Percentiles rank a stretch among this genome's conserved stretches.
Evolutionary conservation across 1,140 invertebrate genomes (phyloP).

Genomic region (Listronotus oregonensis): DNA sequence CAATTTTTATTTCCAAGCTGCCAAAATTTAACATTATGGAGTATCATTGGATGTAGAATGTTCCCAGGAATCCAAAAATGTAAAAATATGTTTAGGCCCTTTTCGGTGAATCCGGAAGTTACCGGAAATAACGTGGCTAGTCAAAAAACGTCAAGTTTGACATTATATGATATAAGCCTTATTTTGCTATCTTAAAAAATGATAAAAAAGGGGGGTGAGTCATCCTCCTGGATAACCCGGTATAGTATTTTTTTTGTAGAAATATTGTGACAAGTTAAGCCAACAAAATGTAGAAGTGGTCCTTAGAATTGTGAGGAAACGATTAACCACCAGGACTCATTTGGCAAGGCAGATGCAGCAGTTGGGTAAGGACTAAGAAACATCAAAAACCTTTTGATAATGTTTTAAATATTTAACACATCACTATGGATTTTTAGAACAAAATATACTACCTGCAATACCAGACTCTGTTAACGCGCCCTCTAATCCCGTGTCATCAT

Average conservation of each 20-base stretch:
- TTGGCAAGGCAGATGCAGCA: constrained; percentile 79
- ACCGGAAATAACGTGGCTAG: too few relatives aligned
- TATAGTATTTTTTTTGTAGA: constrained; percentile 20
- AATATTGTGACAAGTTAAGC: constrained; percentile 58
- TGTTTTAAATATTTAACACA: constrained; percentile 3
- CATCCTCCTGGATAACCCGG: too few relatives aligned
- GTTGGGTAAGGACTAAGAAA: constrained; percentile 59
- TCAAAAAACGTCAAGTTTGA: too few relatives aligned
- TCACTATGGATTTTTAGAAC: constrained; percentile 38
- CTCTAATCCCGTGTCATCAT: constrained; percentile 60
- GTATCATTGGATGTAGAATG: too few relatives aligned
- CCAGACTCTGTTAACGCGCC: constrained; percentile 55
- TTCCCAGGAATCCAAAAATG: too few relatives aligned
- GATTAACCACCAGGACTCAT: constrained; percentile 73
- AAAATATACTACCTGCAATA: constrained; percentile 46
- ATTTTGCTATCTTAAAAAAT: too few relatives aligned
- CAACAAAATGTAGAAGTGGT: constrained; percentile 69
- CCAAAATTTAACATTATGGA: too few relatives aligned
- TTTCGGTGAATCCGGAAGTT: too few relatives aligned
- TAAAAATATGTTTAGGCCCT: too few relatives aligned
- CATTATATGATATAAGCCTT: too few relatives aligned
- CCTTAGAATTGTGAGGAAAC: constrained; percentile 69
- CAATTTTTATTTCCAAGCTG: too few relatives aligned
- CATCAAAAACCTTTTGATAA: background rate
- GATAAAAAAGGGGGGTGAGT: too few relatives aligned